Conservation (phyloP, 1,140 invertebrate genomes). For the Bathynomus jamesi region DNA sequence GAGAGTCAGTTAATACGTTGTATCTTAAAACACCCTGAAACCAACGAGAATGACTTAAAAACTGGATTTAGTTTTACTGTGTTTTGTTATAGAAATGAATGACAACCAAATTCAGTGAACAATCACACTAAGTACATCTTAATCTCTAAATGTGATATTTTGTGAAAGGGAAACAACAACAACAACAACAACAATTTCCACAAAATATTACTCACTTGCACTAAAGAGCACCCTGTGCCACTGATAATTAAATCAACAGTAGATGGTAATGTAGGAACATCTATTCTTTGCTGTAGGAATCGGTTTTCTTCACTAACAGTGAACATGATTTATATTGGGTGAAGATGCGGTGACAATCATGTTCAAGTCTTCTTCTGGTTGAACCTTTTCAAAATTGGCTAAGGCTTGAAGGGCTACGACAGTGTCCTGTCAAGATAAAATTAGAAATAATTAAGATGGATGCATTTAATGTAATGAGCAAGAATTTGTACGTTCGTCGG, state of each 20-base stretch:
- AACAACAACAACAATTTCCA: not conserved
- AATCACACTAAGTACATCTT: not conserved
- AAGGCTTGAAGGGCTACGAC: conserved; percentile 4
- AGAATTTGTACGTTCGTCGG: too few relatives aligned
- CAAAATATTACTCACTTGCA: not conserved
- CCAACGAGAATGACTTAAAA: too few relatives aligned
- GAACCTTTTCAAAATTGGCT: not conserved
- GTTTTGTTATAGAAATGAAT: not conserved
- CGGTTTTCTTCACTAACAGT: not conserved
- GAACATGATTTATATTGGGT: not conserved
- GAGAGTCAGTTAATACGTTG: too few relatives aligned
- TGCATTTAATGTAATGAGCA: too few relatives aligned
- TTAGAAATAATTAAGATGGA: too few relatives aligned
- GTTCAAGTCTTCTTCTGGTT: not conserved
- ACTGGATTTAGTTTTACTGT: too few relatives aligned
- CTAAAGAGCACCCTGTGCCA: not conserved
- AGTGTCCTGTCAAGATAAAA: conserved; percentile 2
- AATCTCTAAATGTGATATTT: not conserved
- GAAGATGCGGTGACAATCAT: not conserved
- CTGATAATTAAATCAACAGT: not conserved
- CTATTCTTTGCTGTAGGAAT: not conserved
- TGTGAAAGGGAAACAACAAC: too few relatives aligned
- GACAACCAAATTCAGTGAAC: not conserved
- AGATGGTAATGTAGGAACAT: not conserved
- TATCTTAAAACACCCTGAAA: not conserved